Evolutionary conservation across 2,888 invertebrate genomes (phyloP).

Genomic region (Andrena flavipes): DNA sequence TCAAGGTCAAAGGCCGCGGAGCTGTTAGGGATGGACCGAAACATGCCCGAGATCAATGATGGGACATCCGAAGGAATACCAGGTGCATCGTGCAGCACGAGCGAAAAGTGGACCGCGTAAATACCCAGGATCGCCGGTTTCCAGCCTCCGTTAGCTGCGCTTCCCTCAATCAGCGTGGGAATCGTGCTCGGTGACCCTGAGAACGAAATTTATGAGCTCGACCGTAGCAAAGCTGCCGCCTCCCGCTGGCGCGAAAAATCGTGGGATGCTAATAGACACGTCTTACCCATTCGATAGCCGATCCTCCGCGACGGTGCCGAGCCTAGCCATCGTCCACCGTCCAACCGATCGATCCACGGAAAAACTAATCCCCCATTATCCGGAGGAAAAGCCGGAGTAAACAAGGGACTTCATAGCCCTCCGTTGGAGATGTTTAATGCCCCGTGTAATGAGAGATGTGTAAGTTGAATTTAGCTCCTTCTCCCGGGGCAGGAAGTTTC

Average conservation of each 20-base stretch:
- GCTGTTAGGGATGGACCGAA: not conserved
- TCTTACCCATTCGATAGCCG: conserved; percentile 10
- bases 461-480: not conserved
- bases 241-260: not conserved
- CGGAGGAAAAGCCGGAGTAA: not conserved
- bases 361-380: not conserved
- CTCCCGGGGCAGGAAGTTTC: not conserved
- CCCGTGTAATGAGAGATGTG: not conserved
- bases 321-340: not conserved
- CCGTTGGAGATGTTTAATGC: conserved; percentile 10
- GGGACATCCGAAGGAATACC: conserved; percentile 38
- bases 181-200: conserved; percentile 52
- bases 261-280: conserved; percentile 32
- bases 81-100: conserved; percentile 64
- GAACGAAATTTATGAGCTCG: conserved; percentile 57
- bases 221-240: conserved; percentile 23
- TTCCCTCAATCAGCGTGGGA: conserved; percentile 68
- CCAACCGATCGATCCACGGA: not conserved
- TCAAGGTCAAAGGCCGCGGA: conserved; percentile 1
- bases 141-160: conserved; percentile 57
- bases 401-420: not conserved
- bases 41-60: conserved; percentile 16
- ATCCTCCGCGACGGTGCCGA: not conserved
- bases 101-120: conserved; percentile 66
- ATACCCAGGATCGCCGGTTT: conserved; percentile 63